Evolutionary conservation across 2,888 invertebrate genomes (phyloP).

Genomic region (Diadegma fenestrale): DNA sequence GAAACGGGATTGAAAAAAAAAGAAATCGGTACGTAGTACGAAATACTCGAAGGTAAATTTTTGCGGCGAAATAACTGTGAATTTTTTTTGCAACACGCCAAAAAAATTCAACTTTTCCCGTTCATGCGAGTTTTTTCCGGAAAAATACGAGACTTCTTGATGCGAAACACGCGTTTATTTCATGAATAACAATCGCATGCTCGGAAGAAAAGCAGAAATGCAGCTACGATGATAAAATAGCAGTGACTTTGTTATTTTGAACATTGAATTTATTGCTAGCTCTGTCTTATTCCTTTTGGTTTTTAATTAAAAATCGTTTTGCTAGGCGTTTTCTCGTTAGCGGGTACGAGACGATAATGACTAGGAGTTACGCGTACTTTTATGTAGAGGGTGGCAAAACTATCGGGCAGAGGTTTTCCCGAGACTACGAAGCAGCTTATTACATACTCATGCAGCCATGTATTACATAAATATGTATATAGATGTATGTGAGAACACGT

Average conservation of each 20-base stretch:
- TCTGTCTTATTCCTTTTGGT: background rate
- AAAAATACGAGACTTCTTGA: background rate
- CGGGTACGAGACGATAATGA: constrained; percentile 34
- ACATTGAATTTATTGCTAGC: background rate
- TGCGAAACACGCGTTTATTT: background rate
- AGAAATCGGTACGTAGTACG: background rate
- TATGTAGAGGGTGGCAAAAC: constrained; percentile 29
- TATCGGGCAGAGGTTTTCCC: constrained; percentile 41
- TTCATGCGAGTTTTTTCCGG: background rate
- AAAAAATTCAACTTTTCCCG: background rate
- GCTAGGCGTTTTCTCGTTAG: constrained; percentile 7
- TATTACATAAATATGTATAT: background rate
- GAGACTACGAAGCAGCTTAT: constrained; percentile 55
- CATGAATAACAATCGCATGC: background rate
- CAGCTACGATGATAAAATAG: background rate
- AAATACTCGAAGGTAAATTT: background rate
- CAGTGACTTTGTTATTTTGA: background rate
- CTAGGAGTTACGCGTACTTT: constrained; percentile 1
- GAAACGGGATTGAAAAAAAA: background rate
- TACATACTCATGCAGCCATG: constrained; percentile 42
- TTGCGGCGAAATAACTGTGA: background rate
- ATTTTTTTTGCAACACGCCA: background rate
- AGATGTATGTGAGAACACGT: background rate
- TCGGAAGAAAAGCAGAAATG: background rate
- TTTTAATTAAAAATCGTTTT: constrained; percentile 23